A percentile compares a stretch with the other conserved stretches of the same genome.
These are phyloP conservation scores for Brachirus orientalis DNA, from an alignment of 2,113 vertebrate genomes.

Conservation along the genomic window DNA sequence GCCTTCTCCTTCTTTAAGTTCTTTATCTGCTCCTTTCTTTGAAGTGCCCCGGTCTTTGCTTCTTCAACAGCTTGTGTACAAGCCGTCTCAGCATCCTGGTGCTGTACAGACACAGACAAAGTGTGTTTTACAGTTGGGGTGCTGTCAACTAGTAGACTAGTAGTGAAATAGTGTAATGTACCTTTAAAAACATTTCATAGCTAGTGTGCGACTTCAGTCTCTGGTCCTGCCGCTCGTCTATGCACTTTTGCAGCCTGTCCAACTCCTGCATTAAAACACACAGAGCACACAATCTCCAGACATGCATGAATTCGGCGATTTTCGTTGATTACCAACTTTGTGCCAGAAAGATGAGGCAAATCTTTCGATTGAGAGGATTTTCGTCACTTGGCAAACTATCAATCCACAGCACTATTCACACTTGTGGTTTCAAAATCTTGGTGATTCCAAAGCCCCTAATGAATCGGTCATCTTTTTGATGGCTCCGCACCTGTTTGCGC, in stretches of 20 bases:
- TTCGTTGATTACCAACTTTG: too few relatives aligned
- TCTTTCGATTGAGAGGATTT: too few relatives aligned
- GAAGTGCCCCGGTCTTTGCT: neutral
- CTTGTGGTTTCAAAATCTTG: too few relatives aligned
- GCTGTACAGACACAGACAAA: neutral
- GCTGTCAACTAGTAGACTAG: neutral
- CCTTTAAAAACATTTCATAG: neutral
- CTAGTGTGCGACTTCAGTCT: neutral
- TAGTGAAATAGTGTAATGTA: neutral
- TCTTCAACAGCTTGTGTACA: neutral
- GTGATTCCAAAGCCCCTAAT: too few relatives aligned
- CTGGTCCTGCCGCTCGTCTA: neutral
- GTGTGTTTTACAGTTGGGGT: neutral
- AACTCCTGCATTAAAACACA: neutral
- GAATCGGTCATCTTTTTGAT: too few relatives aligned
- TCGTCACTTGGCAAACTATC: too few relatives aligned
- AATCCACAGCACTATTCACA: too few relatives aligned
- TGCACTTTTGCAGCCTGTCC: neutral
- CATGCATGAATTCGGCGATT: too few relatives aligned
- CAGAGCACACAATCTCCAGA: neutral
- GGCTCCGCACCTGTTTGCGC: neutral
- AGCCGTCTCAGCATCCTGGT: neutral
- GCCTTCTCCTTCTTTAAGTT: neutral
- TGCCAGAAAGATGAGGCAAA: too few relatives aligned
- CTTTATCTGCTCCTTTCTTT: neutral